These are phyloP conservation scores for Bradypodion pumilum DNA, from an alignment of 2,797 vertebrate species.

Conservation along the genomic window DNA sequence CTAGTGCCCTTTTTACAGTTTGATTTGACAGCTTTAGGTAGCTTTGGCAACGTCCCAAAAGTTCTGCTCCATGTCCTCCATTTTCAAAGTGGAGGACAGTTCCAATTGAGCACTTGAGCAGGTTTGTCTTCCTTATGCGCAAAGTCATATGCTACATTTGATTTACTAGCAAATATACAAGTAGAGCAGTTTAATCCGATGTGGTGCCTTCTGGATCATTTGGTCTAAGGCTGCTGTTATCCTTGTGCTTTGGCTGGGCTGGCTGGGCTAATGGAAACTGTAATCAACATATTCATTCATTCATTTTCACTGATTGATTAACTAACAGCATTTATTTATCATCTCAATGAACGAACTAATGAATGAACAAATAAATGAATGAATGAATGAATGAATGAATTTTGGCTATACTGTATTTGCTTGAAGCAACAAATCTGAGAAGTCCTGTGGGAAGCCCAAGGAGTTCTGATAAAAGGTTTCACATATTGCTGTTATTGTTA, in stretches of 20 bases:
- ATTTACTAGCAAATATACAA: not conserved
- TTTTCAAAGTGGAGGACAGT: not conserved
- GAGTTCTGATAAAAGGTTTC: not conserved
- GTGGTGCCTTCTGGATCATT: no score
- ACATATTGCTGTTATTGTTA: no score
- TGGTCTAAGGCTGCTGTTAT: no score
- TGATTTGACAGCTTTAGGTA: not conserved
- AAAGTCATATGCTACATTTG: not conserved
- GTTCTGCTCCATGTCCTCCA: not conserved
- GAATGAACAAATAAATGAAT: no score
- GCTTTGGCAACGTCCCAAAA: not conserved
- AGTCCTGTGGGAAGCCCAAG: no score
- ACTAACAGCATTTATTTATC: no score
- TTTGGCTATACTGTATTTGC: not conserved
- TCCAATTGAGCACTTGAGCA: not conserved
- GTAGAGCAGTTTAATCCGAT: not conserved
- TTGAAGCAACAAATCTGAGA: no score
- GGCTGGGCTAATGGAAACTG: not conserved
- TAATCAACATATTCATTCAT: not conserved
- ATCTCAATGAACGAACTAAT: no score
- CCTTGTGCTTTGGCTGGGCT: no score
- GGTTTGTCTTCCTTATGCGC: not conserved
- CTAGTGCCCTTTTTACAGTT: not conserved
- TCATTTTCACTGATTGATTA: no score
- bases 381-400: no score